Percentiles rank a stretch among this genome's conserved stretches.
Evolutionary conservation across 2,113 vertebrate species (phyloP).

Genomic region (Antennarius striatus): DNA sequence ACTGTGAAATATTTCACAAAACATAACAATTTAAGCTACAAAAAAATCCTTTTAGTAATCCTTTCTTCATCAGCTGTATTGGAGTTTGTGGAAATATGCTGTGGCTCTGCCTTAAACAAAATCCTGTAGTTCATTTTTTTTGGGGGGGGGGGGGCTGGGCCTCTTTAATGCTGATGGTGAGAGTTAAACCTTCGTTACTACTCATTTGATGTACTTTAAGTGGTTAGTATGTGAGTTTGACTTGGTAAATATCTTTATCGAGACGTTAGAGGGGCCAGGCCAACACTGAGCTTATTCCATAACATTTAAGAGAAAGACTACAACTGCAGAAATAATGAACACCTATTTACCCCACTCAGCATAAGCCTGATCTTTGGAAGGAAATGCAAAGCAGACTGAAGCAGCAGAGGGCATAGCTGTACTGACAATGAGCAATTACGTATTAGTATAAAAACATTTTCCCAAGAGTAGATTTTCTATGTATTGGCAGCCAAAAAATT

Average conservation of each 20-base stretch:
- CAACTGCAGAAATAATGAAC: background rate
- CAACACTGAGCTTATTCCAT: no score
- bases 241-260: background rate
- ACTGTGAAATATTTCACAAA: no score
- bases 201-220: constrained; percentile 29
- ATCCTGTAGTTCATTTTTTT: constrained; percentile 10
- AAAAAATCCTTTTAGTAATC: no score
- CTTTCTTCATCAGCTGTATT: no score
- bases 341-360: no score
- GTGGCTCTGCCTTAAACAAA: background rate
- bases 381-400: background rate
- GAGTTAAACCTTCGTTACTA: constrained; percentile 8
- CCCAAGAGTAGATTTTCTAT: background rate
- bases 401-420: background rate
- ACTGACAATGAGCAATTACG: no score
- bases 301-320: constrained; percentile 1
- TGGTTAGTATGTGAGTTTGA: constrained; percentile 46
- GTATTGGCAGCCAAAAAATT: background rate
- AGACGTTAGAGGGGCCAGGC: no score
- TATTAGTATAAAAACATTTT: no score
- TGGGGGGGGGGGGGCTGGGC: background rate
- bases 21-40: no score
- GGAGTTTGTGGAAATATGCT: constrained; percentile 5
- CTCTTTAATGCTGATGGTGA: constrained; percentile 8
- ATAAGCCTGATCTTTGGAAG: no score